Evolutionary conservation across 2,797 vertebrate species (phyloP).

Genomic region (Crenichthys baileyi): DNA sequence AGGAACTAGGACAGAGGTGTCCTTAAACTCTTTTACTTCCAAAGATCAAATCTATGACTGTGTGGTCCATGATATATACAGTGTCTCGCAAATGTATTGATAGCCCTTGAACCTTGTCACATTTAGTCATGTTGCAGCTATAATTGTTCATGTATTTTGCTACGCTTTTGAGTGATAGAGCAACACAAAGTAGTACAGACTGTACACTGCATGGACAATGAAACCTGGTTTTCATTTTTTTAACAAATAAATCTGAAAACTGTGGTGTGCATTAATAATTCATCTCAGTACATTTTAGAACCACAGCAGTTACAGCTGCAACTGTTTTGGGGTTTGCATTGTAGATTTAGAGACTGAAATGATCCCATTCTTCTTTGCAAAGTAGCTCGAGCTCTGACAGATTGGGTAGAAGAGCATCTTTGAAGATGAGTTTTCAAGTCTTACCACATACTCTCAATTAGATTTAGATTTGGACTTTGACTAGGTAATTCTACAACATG

Average conservation of each 20-base stretch:
- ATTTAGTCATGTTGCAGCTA: neutral
- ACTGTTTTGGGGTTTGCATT: neutral
- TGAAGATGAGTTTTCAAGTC: neutral
- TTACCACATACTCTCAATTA: neutral
- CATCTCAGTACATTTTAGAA: neutral
- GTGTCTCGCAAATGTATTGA: neutral
- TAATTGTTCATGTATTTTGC: neutral
- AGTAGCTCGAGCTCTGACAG: neutral
- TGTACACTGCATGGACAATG: neutral
- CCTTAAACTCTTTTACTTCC: constrained; percentile 49
- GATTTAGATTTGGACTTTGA: too few species aligned
- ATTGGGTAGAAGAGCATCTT: neutral
- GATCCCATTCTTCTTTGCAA: neutral
- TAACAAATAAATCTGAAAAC: neutral
- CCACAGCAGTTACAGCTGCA: neutral
- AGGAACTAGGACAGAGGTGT: constrained; percentile 63
- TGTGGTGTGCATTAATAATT: neutral
- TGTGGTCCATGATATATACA: constrained; percentile 42
- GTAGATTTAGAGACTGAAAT: neutral
- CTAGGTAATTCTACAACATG: neutral
- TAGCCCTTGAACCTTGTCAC: neutral
- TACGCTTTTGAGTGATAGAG: neutral
- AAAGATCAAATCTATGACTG: constrained; percentile 46
- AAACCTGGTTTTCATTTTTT: neutral
- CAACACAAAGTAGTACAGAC: neutral